Percentiles rank a stretch among this genome's conserved stretches.
phyloP scores from a whole-genome alignment of 2,888 invertebrate species.

The Pomacea canaliculata region DNA sequence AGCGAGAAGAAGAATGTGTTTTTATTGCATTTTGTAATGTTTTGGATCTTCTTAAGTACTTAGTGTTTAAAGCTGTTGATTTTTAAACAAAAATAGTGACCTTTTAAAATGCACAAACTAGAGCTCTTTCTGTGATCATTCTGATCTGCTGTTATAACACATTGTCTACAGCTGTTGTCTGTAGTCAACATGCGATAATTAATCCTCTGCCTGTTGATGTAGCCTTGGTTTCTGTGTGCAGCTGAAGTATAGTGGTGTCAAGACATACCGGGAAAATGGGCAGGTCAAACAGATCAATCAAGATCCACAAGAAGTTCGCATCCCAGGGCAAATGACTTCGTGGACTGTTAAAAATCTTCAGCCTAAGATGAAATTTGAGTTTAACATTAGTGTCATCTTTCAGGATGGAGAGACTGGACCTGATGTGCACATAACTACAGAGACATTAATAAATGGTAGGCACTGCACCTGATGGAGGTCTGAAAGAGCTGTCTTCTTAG shows the following conservation, averaged over 20 bases:
- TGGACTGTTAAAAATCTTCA: slow-evolving; percentile 54
- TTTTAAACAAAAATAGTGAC: no score
- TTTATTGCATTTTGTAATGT: no score
- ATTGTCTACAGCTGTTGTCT: no score
- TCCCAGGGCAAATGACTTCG: slow-evolving; percentile 50
- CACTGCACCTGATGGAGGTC: background rate
- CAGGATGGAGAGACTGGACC: slow-evolving; percentile 56
- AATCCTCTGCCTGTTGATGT: no score
- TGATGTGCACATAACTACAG: slow-evolving; percentile 48
- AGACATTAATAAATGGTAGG: slow-evolving; percentile 62
- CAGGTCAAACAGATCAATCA: slow-evolving; percentile 40
- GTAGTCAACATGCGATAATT: no score
- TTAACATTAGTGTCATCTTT: slow-evolving; percentile 67
- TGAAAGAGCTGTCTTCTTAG: background rate
- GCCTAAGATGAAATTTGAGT: slow-evolving; percentile 64
- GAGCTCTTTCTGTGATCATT: no score
- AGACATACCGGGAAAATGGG: slow-evolving; percentile 55
- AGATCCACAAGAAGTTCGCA: slow-evolving; percentile 36
- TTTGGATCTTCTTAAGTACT: no score
- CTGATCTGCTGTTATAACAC: no score
- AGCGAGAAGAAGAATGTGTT: no score
- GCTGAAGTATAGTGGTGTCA: slow-evolving; percentile 60
- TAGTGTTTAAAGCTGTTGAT: no score
- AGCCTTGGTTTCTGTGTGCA: slow-evolving; percentile 32
- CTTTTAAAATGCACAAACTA: no score